Conservation (phyloP, 2,113 vertebrate species). For the Ahaetulla prasina region DNA sequence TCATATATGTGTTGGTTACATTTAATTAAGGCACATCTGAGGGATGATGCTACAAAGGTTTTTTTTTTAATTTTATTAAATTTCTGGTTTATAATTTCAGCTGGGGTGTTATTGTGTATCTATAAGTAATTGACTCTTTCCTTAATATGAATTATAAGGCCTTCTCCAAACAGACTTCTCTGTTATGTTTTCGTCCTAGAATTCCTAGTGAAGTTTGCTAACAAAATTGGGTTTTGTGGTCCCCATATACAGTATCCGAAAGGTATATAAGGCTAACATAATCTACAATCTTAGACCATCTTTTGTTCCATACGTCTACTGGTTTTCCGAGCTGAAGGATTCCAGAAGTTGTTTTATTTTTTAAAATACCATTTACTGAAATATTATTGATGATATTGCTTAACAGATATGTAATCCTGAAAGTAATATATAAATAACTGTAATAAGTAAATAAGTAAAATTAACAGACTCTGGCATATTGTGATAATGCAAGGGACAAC, state of each 20-base stretch:
- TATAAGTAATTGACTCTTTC: not conserved
- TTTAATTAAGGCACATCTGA: not conserved
- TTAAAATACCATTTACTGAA: not conserved
- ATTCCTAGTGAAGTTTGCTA: not conserved
- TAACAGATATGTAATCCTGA: not conserved
- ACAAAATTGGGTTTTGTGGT: not conserved
- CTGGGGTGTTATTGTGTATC: not conserved
- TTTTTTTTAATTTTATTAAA: not conserved
- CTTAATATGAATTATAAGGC: not conserved
- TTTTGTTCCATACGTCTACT: not conserved
- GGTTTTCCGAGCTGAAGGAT: not conserved
- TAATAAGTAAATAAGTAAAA: not conserved
- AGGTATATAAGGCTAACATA: not conserved
- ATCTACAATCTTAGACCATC: not conserved
- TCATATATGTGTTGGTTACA: not conserved
- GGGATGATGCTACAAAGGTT: not conserved
- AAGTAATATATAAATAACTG: not conserved
- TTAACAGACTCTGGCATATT: not conserved
- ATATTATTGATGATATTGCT: not conserved
- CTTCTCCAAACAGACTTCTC: not conserved
- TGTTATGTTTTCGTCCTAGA: not conserved
- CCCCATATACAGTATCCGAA: not conserved
- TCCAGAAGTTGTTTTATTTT: not conserved
- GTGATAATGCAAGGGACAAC: not conserved
- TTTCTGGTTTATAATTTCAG: not conserved